Base-by-base conservation (phyloP, 2,888 invertebrate genomes). In the Tubiluchus corallicola region DNA sequence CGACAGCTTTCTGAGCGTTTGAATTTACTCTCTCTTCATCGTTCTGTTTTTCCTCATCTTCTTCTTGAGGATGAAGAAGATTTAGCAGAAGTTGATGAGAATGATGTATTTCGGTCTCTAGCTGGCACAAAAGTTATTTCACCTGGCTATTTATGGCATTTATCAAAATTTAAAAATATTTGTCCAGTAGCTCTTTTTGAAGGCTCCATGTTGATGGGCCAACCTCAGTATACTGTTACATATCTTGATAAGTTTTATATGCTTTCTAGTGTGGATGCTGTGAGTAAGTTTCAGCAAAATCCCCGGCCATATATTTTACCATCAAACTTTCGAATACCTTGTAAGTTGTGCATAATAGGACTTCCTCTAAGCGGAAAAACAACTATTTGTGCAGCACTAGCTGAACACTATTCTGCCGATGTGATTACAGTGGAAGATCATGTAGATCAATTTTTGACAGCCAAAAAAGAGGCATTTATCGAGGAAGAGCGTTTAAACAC, bases 1-100 rank as follows among this genome's bases (percentile, higher is more conserved):
- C 57, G 59, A 21, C 46, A 46, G 21, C 38, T 46, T 16, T n/a
- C n/a, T 9, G 29, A 29, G 29, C 9, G 29, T 9, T 29, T 29
- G n/a, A n/a, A 9, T 9, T 9, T 29, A n/a, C 29, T 29, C 9
- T n/a, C 29, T 9, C 9, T 29, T n/a, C 29, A 29, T 9, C 29
- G 29, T 29, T 9, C 29, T 9, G n/a, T 29, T 29, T 9, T n/a
- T 9, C 29, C 29, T 9, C 9, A 29, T 9, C 29, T 9, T 9
- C 29, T 29, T 29, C 9, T 29, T 9, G 29, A 9, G 29, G 29
- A 9, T 9, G 29, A 29, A 9, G 29, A 29, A 9, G 29, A 29
- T 29, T 9, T 9, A 29, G 29, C 29, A 29, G 29, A 29, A 29
- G 9, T 29, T 9, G 29, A 29, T 29, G 29, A 29, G 29, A n/a